phyloP scores from a whole-genome alignment of 30 jellyfish, hydroid and myxozoan genomes.

The Aurelia aurita region DNA sequence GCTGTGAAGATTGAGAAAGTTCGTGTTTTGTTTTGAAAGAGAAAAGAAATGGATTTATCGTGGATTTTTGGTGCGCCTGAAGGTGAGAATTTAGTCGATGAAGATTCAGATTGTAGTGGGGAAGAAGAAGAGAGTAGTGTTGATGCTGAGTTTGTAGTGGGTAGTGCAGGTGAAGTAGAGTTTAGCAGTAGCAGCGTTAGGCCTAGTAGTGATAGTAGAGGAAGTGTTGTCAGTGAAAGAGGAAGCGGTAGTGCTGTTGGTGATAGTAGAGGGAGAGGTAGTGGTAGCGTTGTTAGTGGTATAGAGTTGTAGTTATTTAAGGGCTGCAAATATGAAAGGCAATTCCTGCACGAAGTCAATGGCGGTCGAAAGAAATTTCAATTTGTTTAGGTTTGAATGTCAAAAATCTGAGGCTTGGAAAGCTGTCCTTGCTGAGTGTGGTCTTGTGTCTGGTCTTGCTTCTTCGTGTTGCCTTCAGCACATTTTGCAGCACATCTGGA shows the following conservation, averaged over 20 bases:
- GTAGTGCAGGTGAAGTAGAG: not conserved
- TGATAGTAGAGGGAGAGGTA: no score
- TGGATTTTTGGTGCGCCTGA: constrained; percentile 1
- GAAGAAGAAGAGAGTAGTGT: not conserved
- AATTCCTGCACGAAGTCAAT: not conserved
- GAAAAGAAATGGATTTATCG: not conserved
- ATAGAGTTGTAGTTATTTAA: not conserved
- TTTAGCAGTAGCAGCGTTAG: not conserved
- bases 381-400: not conserved
- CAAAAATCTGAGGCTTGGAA: constrained; percentile 1
- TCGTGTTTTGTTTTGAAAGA: not conserved
- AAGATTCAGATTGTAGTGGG: not conserved
- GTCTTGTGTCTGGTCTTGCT: not conserved
- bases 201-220: not conserved
- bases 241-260: no score
- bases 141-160: not conserved
- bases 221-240: not conserved
- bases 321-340: not conserved
- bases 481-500: constrained; percentile 1
- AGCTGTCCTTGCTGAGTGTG: not conserved
- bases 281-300: not conserved
- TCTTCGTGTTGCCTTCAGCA: constrained; percentile 10
- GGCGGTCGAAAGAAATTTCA: not conserved
- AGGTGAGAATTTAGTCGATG: not conserved
- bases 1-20: not conserved